Evolutionary conservation across 92 coral and sea anemone genomes (phyloP).

Genomic region (Palythoa caribaeorum): DNA sequence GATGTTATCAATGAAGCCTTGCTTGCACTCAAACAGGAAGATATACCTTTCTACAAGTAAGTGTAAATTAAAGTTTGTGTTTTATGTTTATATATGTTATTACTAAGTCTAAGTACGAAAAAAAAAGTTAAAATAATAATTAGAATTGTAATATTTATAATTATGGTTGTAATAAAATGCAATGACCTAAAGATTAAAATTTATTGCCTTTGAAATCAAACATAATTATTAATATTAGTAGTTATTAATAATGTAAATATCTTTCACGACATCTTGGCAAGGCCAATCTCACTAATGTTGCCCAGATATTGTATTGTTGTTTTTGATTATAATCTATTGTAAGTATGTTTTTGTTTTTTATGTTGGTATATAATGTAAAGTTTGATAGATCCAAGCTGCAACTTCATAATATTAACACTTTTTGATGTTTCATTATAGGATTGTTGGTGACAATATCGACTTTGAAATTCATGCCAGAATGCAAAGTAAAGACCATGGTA

Average conservation of each 20-base stretch:
- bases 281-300: too few species aligned
- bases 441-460: slow-evolving; percentile 58
- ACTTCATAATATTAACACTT: slow-evolving; percentile 1
- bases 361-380: neutral
- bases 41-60: slow-evolving; percentile 58
- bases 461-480: slow-evolving; percentile 64
- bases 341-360: neutral
- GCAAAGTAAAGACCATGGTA: slow-evolving; percentile 56
- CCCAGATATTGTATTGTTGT: neutral
- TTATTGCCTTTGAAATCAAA: neutral
- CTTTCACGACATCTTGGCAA: too few species aligned
- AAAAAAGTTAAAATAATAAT: slow-evolving; percentile 4
- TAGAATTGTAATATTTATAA: neutral
- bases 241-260: too few species aligned
- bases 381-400: slow-evolving; percentile 33
- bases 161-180: neutral
- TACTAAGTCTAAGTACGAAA: slow-evolving; percentile 16
- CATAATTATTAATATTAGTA: neutral
- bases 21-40: slow-evolving; percentile 41
- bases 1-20: slow-evolving; percentile 46
- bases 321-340: neutral
- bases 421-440: slow-evolving; percentile 24
- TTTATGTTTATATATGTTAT: slow-evolving; percentile 9
- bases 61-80: slow-evolving; percentile 14
- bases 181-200: neutral